Evolutionary conservation across 2,113 vertebrate genomes (phyloP).

Genomic region (Lophochroa leadbeateri): DNA sequence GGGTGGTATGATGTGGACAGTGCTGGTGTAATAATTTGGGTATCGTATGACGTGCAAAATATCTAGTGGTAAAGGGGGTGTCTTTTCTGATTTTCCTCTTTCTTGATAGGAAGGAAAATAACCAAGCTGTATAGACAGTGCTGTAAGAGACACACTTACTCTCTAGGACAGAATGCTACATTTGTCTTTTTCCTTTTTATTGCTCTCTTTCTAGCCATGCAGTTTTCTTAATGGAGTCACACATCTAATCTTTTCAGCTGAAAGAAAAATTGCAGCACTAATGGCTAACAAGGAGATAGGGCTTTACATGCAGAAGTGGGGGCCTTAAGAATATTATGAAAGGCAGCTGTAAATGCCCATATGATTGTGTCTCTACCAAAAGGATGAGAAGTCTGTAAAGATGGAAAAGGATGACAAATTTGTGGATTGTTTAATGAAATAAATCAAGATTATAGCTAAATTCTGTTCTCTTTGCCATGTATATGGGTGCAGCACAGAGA

Average conservation of each 20-base stretch:
- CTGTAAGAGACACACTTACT: neutral
- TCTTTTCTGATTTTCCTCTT: neutral
- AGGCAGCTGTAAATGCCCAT: neutral
- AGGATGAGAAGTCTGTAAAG: neutral
- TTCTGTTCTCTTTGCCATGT: neutral
- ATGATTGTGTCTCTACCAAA: neutral
- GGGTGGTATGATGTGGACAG: too few species aligned
- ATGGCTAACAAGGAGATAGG: neutral
- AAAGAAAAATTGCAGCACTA: neutral
- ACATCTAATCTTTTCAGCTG: neutral
- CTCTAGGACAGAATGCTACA: neutral
- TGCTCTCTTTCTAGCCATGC: neutral
- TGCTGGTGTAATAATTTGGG: neutral
- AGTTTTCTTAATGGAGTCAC: slow-evolving; percentile 10
- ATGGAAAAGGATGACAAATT: neutral
- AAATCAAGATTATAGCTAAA: neutral
- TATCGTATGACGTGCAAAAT: neutral
- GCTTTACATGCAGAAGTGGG: neutral
- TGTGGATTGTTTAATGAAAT: neutral
- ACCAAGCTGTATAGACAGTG: neutral
- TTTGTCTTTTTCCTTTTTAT: slow-evolving; percentile 6
- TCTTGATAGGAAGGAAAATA: neutral
- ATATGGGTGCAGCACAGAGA: neutral
- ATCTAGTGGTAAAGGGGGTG: neutral
- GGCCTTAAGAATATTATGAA: neutral